phyloP scores from a whole-genome alignment of 2,797 vertebrate genomes.

The Siniperca obscura region DNA sequence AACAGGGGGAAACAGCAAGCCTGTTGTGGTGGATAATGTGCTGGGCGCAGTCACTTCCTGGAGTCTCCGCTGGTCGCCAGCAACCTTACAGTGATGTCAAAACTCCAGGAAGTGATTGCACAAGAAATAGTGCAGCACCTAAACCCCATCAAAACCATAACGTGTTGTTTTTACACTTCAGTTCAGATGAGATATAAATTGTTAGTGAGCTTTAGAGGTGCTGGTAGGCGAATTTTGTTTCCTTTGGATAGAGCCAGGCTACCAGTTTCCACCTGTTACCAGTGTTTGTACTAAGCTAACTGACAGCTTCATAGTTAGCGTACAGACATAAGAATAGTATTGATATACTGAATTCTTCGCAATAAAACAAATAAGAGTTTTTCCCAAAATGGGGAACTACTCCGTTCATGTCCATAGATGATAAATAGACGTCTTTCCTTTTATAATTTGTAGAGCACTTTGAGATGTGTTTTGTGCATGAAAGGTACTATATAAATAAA shows the following conservation, averaged over 20 bases:
- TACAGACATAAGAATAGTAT: background rate
- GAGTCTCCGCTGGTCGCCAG: too few relatives aligned
- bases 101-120: too few relatives aligned
- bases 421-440: background rate
- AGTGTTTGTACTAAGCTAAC: background rate
- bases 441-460: background rate
- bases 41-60: too few relatives aligned
- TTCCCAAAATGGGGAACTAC: background rate
- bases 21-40: too few relatives aligned
- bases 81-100: too few relatives aligned
- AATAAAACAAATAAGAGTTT: background rate
- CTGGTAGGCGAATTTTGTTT: background rate
- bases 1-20: too few relatives aligned
- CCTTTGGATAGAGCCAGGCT: background rate
- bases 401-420: background rate
- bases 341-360: background rate
- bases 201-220: background rate
- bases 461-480: background rate
- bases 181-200: background rate
- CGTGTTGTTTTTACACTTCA: background rate
- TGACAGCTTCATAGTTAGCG: background rate
- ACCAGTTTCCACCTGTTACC: background rate
- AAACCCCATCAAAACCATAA: background rate
- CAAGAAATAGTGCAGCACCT: too few relatives aligned
- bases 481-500: background rate